Evolutionary conservation across 2,888 invertebrate species (phyloP), one percentile per base, ranked within the genome.

Genomic region (Chironomus riparius): DNA sequence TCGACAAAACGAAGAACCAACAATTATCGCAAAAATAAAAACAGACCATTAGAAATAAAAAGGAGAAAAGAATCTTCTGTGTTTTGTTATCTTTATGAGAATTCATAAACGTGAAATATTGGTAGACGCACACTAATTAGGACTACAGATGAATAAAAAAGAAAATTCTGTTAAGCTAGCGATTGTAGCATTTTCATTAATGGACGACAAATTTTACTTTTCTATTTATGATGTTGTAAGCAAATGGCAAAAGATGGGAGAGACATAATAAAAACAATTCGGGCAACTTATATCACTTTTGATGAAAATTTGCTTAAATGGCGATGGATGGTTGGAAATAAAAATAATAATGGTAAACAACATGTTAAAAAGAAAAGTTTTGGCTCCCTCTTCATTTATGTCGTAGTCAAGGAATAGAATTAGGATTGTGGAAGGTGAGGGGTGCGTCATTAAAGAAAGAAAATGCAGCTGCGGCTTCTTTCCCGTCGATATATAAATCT

Each of bases 51-150:
- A 10, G 10, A 10, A 38, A 38, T 38, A 38, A 28, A 28, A 28
- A 28, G 28, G 28, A 28, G 28, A 28, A 28, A 28, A 7, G 38
- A 38, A 38, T 38, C 28, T 28, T 28, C 28, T 28, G 28, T 5
- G 28, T 18, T 15, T 15, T 56, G 56, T 56, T 56, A 56, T 56
- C 56, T 56, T 65, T 65, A 24, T 56, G 22, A 50, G 4, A 22
- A 24, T 50, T 56, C 28, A 71, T 71, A 71, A 71, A 71, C 48
- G 71, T 71, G 56, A 71, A 56, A 50, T 71, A 71, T 71, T 56
- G 71, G 71, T 28, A 50, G 71, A 71, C 56, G 28, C 13, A 38
- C 38, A 56, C 71, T 71, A 71, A 71, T 71, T 71, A 71, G 50
- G 13, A 47, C 71, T 18, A 15, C 18, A 56, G 56, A 15, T 56